Conservation (phyloP, 2,113 vertebrate genomes). For the Glaucidium brasilianum region DNA sequence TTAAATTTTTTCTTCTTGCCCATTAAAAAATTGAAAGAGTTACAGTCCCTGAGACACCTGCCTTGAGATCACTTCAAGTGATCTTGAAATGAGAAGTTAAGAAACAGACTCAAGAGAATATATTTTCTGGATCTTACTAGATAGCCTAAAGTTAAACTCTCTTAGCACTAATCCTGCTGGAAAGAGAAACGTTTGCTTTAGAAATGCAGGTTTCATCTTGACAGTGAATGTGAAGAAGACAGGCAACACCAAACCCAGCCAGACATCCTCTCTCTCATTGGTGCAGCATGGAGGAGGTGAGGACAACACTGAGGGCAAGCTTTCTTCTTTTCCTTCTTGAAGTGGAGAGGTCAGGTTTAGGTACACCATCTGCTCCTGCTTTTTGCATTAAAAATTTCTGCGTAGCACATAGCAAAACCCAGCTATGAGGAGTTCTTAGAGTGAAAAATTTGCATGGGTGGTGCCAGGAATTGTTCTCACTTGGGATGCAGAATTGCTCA, state of each 20-base stretch:
- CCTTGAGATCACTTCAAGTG: too few species aligned
- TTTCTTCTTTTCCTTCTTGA: not conserved
- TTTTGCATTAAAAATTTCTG: not conserved
- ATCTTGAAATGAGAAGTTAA: not conserved
- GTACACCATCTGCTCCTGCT: slow-evolving; percentile 14
- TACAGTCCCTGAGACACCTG: not conserved
- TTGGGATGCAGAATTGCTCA: not conserved
- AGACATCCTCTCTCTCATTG: not conserved
- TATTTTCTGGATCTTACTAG: not conserved
- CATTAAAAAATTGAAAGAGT: not conserved
- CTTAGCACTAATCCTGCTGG: not conserved
- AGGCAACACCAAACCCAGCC: not conserved
- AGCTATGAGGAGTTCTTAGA: not conserved
- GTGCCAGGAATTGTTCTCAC: slow-evolving; percentile 49
- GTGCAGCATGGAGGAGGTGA: slow-evolving; percentile 1
- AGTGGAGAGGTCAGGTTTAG: not conserved
- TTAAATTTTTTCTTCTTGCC: not conserved
- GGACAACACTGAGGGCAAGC: not conserved
- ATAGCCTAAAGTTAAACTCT: not conserved
- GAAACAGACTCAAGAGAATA: not conserved
- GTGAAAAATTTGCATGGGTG: not conserved
- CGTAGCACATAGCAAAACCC: not conserved
- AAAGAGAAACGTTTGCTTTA: not conserved
- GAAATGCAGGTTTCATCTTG: not conserved
- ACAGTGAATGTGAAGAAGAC: not conserved